Percentiles rank a stretch among this genome's conserved stretches.
phyloP scores from a whole-genome alignment of 2,797 vertebrate genomes.

The Acipenser transmontanus region DNA sequence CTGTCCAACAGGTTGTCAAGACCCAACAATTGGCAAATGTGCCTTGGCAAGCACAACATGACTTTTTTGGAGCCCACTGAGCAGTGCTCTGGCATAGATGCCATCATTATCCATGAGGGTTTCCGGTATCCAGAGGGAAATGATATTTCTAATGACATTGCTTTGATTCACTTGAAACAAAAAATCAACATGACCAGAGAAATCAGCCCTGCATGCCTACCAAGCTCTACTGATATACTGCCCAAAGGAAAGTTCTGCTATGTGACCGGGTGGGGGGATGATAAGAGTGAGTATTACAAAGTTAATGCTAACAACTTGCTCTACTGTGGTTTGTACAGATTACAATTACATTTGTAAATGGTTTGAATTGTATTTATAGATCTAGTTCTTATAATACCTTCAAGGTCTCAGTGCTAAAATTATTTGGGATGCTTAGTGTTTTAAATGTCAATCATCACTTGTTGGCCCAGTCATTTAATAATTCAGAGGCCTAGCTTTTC shows the following conservation, averaged over 20 bases:
- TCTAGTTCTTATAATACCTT: no score
- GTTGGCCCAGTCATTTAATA: no score
- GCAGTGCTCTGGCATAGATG: constrained; percentile 48
- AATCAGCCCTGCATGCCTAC: constrained; percentile 59
- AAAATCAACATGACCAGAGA: constrained; percentile 46
- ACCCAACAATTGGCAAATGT: constrained; percentile 46
- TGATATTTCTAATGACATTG: constrained; percentile 53
- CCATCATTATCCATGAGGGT: constrained; percentile 50
- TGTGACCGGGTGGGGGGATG: constrained; percentile 57
- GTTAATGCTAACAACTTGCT: no score
- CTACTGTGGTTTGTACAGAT: no score
- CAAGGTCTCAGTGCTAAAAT: no score
- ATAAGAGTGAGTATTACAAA: constrained; percentile 48
- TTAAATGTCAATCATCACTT: no score
- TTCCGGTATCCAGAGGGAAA: constrained; percentile 48
- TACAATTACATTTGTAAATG: no score
- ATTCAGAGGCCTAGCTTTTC: no score
- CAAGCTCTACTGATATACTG: constrained; percentile 34
- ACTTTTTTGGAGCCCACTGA: constrained; percentile 47
- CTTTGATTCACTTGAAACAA: constrained; percentile 51
- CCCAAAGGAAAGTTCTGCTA: constrained; percentile 49
- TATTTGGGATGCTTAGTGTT: no score
- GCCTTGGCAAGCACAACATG: constrained; percentile 61
- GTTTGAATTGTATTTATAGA: no score
- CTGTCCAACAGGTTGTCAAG: constrained; percentile 8